Evolutionary conservation across 23 tunicate species (phyloP).

Genomic region (Trididemnum miniatum): DNA sequence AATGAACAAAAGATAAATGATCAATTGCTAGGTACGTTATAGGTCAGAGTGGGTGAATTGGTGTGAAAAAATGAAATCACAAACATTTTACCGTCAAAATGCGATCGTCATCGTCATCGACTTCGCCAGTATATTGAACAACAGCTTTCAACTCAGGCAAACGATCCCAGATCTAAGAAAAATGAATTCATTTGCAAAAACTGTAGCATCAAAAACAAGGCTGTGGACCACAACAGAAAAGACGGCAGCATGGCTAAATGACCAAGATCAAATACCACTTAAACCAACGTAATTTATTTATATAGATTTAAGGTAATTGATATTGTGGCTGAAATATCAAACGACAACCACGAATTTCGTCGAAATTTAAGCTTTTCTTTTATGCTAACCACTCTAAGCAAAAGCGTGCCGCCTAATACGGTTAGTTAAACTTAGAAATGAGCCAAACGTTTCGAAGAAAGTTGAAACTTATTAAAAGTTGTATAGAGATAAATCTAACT

Average conservation of each 20-base stretch:
- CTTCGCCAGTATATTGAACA: slow-evolving; percentile 32
- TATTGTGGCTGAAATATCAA: not conserved
- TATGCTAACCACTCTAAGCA: no score
- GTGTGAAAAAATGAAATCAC: no score
- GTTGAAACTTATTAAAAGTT: not conserved
- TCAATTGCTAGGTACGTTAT: not conserved
- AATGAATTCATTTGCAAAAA: not conserved
- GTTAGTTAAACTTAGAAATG: no score
- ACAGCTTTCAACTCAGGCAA: slow-evolving; percentile 35
- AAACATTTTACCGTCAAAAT: slow-evolving; percentile 31
- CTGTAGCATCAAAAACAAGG: not conserved
- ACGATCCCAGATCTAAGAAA: slow-evolving; percentile 36
- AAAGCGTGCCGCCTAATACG: no score
- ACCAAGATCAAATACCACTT: no score
- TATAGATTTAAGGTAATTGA: not conserved
- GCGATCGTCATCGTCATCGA: not conserved
- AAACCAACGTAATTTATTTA: not conserved
- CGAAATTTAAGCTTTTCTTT: not conserved
- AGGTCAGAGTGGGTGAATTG: not conserved
- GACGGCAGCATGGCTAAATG: not conserved
- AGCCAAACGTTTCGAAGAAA: not conserved
- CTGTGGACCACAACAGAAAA: not conserved
- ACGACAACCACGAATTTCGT: not conserved
- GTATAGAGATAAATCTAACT: not conserved
- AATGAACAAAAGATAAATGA: not conserved